These are phyloP conservation scores for Aphelenchoides avenae DNA, from an alignment of 1,140 invertebrate genomes.

Conservation along the genomic window DNA sequence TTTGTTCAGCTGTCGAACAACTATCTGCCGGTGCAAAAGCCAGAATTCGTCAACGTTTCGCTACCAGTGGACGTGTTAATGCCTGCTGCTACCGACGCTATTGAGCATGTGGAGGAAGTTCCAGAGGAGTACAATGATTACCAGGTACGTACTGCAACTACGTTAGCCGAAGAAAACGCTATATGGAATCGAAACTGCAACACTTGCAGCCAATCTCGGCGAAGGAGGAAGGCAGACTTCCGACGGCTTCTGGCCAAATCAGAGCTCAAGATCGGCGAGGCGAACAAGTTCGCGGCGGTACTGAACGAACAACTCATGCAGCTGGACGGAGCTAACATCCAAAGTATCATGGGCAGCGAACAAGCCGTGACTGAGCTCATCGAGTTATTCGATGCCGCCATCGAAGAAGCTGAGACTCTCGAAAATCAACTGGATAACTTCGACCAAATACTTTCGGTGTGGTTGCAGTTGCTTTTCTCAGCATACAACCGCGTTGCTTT, in stretches of 20 bases:
- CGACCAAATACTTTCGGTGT: slow-evolving; percentile 60
- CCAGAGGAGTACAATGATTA: slow-evolving; percentile 21
- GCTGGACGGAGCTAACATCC: slow-evolving; percentile 71
- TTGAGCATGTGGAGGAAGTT: not conserved
- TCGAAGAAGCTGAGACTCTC: slow-evolving; percentile 59
- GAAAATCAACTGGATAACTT: slow-evolving; percentile 61
- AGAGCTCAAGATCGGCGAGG: slow-evolving; percentile 76
- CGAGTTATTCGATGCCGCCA: slow-evolving; percentile 35
- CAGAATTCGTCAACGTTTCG: slow-evolving; percentile 76
- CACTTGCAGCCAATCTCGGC: slow-evolving; percentile 8
- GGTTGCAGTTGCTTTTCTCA: not conserved
- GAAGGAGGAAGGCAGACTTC: slow-evolving; percentile 73
- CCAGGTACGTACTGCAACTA: slow-evolving; percentile 11
- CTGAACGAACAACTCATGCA: slow-evolving; percentile 75
- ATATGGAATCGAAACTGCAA: not conserved
- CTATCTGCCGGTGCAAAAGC: slow-evolving; percentile 69
- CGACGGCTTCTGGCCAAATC: slow-evolving; percentile 71
- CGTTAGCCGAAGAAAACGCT: not conserved
- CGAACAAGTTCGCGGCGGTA: slow-evolving; percentile 77
- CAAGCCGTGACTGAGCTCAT: slow-evolving; percentile 38
- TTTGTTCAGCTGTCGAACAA: slow-evolving; percentile 66
- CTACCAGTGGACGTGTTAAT: slow-evolving; percentile 51
- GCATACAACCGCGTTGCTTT: slow-evolving; percentile 14
- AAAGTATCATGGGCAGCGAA: slow-evolving; percentile 46
- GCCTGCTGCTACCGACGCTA: not conserved